Evolutionary conservation across 2,888 invertebrate genomes (phyloP).

Genomic region (Coenonympha arcania): DNA sequence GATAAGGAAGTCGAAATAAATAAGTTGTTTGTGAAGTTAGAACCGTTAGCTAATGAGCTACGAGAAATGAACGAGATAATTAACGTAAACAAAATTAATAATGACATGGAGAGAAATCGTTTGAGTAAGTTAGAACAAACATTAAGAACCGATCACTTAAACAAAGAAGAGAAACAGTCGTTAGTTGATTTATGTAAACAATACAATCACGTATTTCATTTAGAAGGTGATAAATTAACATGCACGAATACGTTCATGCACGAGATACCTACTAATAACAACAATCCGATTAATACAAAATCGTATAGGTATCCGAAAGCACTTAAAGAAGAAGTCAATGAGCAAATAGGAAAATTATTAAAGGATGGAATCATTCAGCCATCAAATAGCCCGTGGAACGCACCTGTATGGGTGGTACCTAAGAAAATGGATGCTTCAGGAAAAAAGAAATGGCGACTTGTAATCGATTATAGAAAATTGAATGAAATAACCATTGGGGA

Average conservation of each 20-base stretch:
- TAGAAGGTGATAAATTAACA: too few relatives aligned
- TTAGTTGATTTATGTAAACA: too few relatives aligned
- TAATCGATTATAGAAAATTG: neutral
- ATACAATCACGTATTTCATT: too few relatives aligned
- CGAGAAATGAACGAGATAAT: neutral
- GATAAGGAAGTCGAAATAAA: conserved; percentile 17
- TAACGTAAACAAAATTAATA: neutral
- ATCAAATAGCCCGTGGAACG: conserved; percentile 26
- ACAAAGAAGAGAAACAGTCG: too few relatives aligned
- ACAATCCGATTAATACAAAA: conserved; percentile 12
- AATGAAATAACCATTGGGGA: too few relatives aligned
- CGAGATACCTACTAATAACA: too few relatives aligned
- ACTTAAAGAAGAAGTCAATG: conserved; percentile 22
- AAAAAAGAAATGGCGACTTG: conserved; percentile 20
- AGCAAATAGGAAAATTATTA: conserved; percentile 19
- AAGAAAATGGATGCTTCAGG: conserved; percentile 26
- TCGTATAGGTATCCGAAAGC: conserved; percentile 27
- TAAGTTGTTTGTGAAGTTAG: conserved; percentile 10
- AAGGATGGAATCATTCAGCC: conserved; percentile 22
- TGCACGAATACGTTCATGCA: too few relatives aligned
- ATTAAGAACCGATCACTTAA: neutral
- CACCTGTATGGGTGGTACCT: conserved; percentile 26
- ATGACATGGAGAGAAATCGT: neutral
- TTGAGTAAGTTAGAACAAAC: neutral
- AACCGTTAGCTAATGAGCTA: neutral